Evolutionary conservation across 2,113 vertebrate species (phyloP), one percentile per base, ranked within the genome.

Genomic region (Takifugu bimaculatus): DNA sequence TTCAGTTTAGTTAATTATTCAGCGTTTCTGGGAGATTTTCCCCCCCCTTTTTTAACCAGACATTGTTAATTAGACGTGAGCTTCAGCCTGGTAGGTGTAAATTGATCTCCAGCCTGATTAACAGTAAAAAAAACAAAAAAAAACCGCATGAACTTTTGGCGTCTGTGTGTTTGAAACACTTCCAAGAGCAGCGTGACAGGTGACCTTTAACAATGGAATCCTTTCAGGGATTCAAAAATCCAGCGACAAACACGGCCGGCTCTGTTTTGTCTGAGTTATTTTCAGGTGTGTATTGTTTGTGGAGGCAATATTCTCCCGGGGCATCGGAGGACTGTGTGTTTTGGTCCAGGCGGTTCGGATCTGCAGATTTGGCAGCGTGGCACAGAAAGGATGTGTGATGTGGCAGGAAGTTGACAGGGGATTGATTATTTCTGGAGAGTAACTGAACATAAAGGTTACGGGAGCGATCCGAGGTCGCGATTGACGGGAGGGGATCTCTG

Each of bases 371-470:
- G 89, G 88, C 89, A 87, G 53, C 44, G 4, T 60, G 63, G 65
- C 54, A 42, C 14, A 57, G 60, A 74, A 48, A 89, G 87, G 87
- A 90, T 87, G 77, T 89, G 75, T 68, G 81, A 81, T 75, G 72
- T 75, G 42, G 65, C 50, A 32, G 62, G 25, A 54, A 78, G 62
- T 71, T 53, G 79, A 44, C 26, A 6, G 35, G 68, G 47, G 63
- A 56, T 15, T 42, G 9, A 61, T 85, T 88, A 85, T 89, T 89
- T 90, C 87, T 87, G 77, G 32, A 42, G 13, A 74, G 65, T 70
- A 64, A 72, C 57, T 82, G 72, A 75, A 77, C 81, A 39, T 39
- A 85, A 79, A 13, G 13, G 65, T 48, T 75, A 20, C 20, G 20
- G 20, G 20, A 20, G 20, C 20, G 20, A 20, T 20, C 20, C 20